Base-by-base conservation (phyloP, 2,797 vertebrate genomes). In the Parauchenoglanis ngamensis region DNA sequence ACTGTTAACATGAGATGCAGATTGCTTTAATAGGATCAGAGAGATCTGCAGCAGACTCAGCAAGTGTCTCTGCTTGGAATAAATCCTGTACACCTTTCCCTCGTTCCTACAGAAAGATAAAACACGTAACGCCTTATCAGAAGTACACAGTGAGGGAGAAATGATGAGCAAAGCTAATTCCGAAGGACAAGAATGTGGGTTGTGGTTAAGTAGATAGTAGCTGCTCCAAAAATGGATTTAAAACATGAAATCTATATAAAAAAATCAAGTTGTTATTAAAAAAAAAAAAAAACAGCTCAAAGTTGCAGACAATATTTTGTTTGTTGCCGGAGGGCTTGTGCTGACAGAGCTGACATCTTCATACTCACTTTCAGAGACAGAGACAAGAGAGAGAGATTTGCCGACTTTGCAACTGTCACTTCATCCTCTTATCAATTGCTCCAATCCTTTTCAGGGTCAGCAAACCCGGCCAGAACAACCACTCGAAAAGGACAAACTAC, bases 381-480 rank as follows among this genome's bases (percentile, higher is more conserved):
- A 80, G 52, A 81, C 76, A 88, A 88, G 83, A 92, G 91, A 87
- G 88, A 89, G 90, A 90, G 92, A 94, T 7, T 94, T 10, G 96
- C 76, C 88, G 92, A 93, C 94, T 94, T 90, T 92, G 92, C 90
- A 91, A 92, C 89, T 92, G 92, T 92, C 95, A 93, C 93, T 95
- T 94, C 95, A 94, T 94, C 92, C 94, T 92, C 63, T 91, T 90
- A 92, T 95, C 97, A 97, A 97, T 97, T 96, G 92, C 89, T 89
- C 40, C 97, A 98, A 97, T 98, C 96, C 96, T 93, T 65, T 90
- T 95, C 92, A 91, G 95, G 95, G 95, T 95, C 93, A 93, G 89
- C 87, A 90, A 94, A 94, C 93, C 92, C 87, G 90, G 91, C 90
- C 92, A 21, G n/a, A 44, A 73, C 67, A n/a, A 19, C 7, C 54